Conservation (phyloP, 1,140 invertebrate species). For the Harpegnathos saltator region DNA sequence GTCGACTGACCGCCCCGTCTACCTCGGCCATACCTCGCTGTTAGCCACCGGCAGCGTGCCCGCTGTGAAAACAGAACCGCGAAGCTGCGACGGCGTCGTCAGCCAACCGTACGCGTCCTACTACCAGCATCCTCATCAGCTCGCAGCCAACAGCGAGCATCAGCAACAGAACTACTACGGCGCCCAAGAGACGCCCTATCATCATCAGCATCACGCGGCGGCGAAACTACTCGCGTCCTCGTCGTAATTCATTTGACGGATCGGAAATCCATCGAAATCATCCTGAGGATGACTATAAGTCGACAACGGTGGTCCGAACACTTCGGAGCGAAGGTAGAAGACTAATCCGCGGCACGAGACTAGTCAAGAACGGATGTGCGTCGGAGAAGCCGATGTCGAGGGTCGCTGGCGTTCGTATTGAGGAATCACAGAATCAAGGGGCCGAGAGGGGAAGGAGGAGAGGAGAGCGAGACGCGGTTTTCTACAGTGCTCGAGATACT, state of each 20-base stretch:
- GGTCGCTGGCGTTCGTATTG: not conserved
- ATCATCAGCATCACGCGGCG: constrained; percentile 92
- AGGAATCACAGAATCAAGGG: too few species aligned
- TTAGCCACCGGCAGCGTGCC: constrained; percentile 79
- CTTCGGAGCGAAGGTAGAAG: not conserved
- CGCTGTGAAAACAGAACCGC: constrained; percentile 85
- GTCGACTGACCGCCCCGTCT: constrained; percentile 81
- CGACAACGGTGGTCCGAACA: not conserved
- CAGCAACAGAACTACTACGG: constrained; percentile 82
- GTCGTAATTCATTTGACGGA: constrained; percentile 85
- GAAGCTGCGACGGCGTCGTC: constrained; percentile 83
- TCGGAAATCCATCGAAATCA: not conserved
- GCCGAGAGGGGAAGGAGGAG: too few species aligned
- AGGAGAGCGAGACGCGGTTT: too few species aligned
- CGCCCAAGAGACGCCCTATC: constrained; percentile 87
- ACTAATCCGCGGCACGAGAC: not conserved
- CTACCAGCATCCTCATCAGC: constrained; percentile 84
- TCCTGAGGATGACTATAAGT: not conserved
- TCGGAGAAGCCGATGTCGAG: not conserved
- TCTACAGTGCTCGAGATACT: not conserved
- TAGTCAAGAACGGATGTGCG: not conserved
- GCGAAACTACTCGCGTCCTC: constrained; percentile 93
- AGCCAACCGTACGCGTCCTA: constrained; percentile 83
- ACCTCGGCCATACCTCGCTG: constrained; percentile 83
- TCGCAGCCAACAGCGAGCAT: constrained; percentile 81